Evolutionary conservation across 2,888 invertebrate genomes (phyloP).

Genomic region (Cylloceria caligata): DNA sequence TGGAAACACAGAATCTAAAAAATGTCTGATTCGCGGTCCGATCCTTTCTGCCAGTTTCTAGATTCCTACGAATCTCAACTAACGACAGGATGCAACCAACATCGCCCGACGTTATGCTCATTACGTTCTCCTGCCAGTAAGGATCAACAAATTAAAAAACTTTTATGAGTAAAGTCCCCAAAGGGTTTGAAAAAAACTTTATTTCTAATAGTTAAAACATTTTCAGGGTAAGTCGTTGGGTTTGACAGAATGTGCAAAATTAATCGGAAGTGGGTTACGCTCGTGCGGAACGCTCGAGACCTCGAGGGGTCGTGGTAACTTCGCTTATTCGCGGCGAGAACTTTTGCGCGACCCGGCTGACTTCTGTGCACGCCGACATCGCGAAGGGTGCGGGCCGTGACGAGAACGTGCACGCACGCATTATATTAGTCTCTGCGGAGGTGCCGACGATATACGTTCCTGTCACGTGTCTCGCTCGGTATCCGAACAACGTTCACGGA

Average conservation of each 20-base stretch:
- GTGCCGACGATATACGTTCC: conserved; percentile 39
- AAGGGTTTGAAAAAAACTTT: background rate
- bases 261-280: conserved; percentile 17
- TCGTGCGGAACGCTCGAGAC: conserved; percentile 22
- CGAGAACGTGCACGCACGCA: conserved; percentile 11
- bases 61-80: too few species aligned
- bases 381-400: background rate
- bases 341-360: conserved; percentile 7
- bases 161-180: background rate
- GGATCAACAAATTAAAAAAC: background rate
- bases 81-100: too few species aligned
- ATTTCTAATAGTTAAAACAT: background rate
- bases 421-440: conserved; percentile 63
- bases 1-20: too few species aligned
- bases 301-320: conserved; percentile 27
- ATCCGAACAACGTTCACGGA: conserved; percentile 17
- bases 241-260: background rate
- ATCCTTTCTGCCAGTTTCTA: too few species aligned
- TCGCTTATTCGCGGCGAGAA: conserved; percentile 37
- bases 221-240: background rate
- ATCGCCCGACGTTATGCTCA: too few species aligned
- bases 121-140: too few species aligned
- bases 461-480: conserved; percentile 54
- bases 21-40: too few species aligned
- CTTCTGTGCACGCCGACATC: conserved; percentile 13